Evolutionary conservation across 2,797 vertebrate genomes (phyloP).

Genomic region (Sphenopsis melanotis): DNA sequence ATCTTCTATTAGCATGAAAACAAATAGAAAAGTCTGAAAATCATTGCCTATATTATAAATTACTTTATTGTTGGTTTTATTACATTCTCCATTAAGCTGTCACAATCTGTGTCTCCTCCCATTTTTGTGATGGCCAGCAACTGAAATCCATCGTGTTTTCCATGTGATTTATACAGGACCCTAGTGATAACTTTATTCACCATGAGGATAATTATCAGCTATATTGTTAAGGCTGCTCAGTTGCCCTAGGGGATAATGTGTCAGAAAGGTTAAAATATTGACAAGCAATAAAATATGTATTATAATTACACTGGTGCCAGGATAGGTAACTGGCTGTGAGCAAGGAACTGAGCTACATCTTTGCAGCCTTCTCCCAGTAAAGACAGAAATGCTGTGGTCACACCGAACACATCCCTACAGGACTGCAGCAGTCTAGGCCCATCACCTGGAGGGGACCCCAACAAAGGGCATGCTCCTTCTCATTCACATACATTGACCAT

Average conservation of each 20-base stretch:
- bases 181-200: constrained; percentile 48
- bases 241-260: constrained; percentile 53
- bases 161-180: constrained; percentile 58
- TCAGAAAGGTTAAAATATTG: constrained; percentile 63
- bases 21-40: constrained; percentile 36
- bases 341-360: neutral
- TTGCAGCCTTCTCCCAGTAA: neutral
- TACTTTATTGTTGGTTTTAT: constrained; percentile 47
- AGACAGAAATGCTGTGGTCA: neutral
- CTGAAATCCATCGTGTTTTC: constrained; percentile 38
- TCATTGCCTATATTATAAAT: constrained; percentile 38
- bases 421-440: neutral
- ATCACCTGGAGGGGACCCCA: neutral
- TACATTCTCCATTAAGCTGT: constrained; percentile 52
- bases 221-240: constrained; percentile 49
- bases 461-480: neutral
- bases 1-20: constrained; percentile 62
- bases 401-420: neutral
- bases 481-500: neutral
- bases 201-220: constrained; percentile 63
- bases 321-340: neutral
- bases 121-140: neutral
- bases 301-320: constrained; percentile 11
- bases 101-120: constrained; percentile 22
- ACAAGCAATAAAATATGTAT: constrained; percentile 51